These are phyloP conservation scores for Pteropus alecto DNA, from an alignment of 2,113 vertebrate species.

Conservation along the genomic window DNA sequence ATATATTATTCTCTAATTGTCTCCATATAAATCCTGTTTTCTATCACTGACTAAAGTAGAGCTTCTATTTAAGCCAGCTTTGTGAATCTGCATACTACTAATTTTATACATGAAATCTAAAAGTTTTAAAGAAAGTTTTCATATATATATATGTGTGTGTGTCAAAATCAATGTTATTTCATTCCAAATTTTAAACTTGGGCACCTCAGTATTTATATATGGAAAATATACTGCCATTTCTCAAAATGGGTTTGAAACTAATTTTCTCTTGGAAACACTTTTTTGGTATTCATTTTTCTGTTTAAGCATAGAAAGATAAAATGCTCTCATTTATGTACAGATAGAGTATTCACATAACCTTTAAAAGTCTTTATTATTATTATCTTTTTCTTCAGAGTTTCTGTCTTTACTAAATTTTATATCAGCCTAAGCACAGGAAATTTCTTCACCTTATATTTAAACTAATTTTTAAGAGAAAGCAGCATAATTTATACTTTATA, in stretches of 20 bases:
- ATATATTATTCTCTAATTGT: neutral
- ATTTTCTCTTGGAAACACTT: conserved; percentile 13
- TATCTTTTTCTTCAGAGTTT: conserved; percentile 46
- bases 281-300: conserved; percentile 18
- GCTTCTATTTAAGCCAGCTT: neutral
- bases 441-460: conserved; percentile 52
- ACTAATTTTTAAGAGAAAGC: conserved; percentile 48
- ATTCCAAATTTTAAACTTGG: conserved; percentile 8
- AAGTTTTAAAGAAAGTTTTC: neutral
- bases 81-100: neutral
- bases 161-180: neutral
- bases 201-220: neutral
- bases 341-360: conserved; percentile 41
- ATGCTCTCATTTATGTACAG: conserved; percentile 40
- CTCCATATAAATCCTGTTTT: conserved; percentile 24
- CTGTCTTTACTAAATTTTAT: conserved; percentile 48
- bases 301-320: conserved; percentile 43
- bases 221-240: neutral
- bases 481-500: conserved; percentile 51
- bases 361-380: conserved; percentile 58
- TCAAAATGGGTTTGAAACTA: neutral
- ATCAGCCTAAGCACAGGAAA: conserved; percentile 20
- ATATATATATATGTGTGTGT: neutral
- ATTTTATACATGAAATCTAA: neutral
- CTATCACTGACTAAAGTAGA: neutral